Conservation (phyloP, 2,797 vertebrate species). For the Otolemur crassicaudatus region DNA sequence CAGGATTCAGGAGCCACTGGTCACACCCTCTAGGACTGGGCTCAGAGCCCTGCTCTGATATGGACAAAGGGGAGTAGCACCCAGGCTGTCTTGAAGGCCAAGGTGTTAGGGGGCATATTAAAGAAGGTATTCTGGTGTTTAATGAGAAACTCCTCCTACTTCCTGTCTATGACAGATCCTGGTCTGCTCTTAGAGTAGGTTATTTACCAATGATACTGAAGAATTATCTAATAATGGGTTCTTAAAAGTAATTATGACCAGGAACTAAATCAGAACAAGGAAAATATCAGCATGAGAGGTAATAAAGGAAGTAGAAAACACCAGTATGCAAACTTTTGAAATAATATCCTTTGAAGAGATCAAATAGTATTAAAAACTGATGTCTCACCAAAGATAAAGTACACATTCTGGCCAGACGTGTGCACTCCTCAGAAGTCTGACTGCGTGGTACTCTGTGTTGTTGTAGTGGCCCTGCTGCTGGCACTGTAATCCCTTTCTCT, state of each 20-base stretch:
- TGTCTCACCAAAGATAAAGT: neutral
- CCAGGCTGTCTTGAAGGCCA: neutral
- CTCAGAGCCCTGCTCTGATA: neutral
- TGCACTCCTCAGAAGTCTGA: neutral
- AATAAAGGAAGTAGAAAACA: conserved; percentile 63
- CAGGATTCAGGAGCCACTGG: neutral
- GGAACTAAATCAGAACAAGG: conserved; percentile 37
- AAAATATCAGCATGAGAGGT: neutral
- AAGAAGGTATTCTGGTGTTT: neutral
- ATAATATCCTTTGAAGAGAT: conserved; percentile 38
- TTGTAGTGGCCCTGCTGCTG: accelerated
- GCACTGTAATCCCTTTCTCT: neutral
- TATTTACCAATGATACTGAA: neutral
- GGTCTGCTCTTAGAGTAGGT: neutral
- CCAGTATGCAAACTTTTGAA: neutral
- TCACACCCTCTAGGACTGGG: neutral
- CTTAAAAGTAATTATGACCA: conserved; percentile 47
- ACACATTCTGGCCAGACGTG: neutral
- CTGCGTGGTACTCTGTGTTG: accelerated
- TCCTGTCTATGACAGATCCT: neutral
- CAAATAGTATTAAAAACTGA: neutral
- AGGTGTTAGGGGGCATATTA: neutral
- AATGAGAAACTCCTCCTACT: conserved; percentile 11
- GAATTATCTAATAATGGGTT: neutral
- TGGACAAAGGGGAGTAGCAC: neutral